Evolutionary conservation across 2,113 vertebrate species (phyloP).

Genomic region (Circaetus cinerascens): DNA sequence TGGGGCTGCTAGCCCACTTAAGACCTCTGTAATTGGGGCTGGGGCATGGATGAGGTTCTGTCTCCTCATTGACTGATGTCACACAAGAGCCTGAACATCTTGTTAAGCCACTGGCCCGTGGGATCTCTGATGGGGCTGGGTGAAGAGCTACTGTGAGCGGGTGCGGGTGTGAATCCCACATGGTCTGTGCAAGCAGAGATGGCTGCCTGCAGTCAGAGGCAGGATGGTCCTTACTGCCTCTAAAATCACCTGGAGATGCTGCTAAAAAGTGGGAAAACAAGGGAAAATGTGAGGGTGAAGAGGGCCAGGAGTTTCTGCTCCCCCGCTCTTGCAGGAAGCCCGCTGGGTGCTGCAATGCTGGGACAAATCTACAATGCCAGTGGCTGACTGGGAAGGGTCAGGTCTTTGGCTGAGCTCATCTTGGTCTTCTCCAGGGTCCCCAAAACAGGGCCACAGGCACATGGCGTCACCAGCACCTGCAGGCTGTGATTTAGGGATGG

Average conservation of each 20-base stretch:
- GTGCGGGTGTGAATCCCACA: accelerated
- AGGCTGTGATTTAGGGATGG: background rate
- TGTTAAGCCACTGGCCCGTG: background rate
- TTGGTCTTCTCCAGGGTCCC: background rate
- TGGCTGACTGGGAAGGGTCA: background rate
- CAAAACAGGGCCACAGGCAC: background rate
- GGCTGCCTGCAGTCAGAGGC: background rate
- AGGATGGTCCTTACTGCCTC: background rate
- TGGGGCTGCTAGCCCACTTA: background rate
- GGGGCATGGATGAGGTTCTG: background rate
- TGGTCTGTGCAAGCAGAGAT: background rate
- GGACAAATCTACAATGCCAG: background rate
- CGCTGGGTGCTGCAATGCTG: background rate
- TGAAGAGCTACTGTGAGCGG: background rate
- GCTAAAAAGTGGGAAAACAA: background rate
- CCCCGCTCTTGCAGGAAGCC: background rate
- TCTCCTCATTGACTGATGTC: background rate
- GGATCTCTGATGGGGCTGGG: background rate
- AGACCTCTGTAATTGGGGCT: background rate
- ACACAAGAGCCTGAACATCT: background rate
- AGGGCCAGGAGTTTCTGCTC: background rate
- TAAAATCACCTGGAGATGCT: background rate
- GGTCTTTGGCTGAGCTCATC: background rate
- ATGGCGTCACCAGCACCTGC: background rate
- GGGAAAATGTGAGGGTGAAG: background rate